Percentiles rank a stretch among this genome's conserved stretches.
Conservation (phyloP, 2,113 vertebrate genomes). For the Diphyllodes magnificus region DNA sequence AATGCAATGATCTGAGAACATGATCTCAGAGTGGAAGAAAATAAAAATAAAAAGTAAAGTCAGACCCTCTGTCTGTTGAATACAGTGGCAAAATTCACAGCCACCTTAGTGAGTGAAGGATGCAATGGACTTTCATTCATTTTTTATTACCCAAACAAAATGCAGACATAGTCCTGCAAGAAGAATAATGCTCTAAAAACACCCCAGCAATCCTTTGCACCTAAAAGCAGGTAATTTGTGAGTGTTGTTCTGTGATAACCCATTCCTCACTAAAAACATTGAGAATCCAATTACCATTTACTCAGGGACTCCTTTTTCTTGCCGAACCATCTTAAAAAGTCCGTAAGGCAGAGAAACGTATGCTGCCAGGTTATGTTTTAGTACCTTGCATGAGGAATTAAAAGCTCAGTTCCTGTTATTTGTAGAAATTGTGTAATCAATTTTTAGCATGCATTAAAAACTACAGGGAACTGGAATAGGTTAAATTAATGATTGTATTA, state of each 20-base stretch:
- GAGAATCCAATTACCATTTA: neutral
- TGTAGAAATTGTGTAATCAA: neutral
- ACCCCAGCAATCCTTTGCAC: neutral
- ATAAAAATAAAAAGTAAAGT: neutral
- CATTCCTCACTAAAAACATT: accelerated
- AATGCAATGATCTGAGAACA: neutral
- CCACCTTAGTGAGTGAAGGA: neutral
- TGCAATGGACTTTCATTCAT: too few species aligned
- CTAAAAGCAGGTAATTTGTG: neutral
- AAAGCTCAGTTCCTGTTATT: neutral
- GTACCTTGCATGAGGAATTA: neutral
- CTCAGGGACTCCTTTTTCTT: neutral
- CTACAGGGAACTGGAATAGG: neutral
- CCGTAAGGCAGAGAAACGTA: accelerated
- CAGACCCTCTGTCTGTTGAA: neutral
- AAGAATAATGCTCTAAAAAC: neutral
- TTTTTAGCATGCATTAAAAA: neutral
- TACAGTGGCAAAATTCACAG: neutral
- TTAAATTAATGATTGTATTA: neutral
- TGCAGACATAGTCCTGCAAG: neutral
- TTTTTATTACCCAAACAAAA: neutral
- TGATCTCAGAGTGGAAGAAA: neutral
- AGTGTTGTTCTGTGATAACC: neutral
- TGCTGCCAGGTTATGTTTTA: neutral
- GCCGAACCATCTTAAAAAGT: neutral